Evolutionary conservation across 2,888 invertebrate species (phyloP).

Genomic region (Meandrusa payeni): DNA sequence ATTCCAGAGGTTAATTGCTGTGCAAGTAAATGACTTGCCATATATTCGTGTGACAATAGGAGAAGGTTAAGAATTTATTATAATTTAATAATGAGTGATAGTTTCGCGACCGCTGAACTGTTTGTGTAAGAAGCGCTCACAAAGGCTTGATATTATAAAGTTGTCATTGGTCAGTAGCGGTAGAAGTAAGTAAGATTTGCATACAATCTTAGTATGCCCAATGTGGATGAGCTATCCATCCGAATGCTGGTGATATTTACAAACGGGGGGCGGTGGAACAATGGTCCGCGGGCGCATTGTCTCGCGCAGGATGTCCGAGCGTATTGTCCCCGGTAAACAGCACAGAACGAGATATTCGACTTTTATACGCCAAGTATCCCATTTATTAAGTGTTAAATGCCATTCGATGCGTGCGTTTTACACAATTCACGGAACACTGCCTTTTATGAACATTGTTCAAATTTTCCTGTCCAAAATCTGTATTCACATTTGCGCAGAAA

Average conservation of each 20-base stretch:
- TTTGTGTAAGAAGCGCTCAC: too few species aligned
- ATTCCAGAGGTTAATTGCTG: too few species aligned
- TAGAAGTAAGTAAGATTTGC: constrained; percentile 33
- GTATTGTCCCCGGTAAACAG: constrained; percentile 74
- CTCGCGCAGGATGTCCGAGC: constrained; percentile 72
- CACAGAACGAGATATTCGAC: constrained; percentile 73
- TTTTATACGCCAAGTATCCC: constrained; percentile 46
- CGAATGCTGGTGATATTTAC: constrained; percentile 60
- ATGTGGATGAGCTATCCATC: constrained; percentile 44
- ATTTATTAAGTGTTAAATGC: constrained; percentile 31
- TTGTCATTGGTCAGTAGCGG: not conserved
- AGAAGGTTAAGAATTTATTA: too few species aligned
- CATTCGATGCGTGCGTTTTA: not conserved
- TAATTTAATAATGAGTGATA: too few species aligned
- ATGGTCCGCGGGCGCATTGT: constrained; percentile 70
- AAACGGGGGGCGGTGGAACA: constrained; percentile 65
- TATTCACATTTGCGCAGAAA: too few species aligned
- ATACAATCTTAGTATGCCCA: constrained; percentile 22
- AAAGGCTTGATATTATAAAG: too few species aligned
- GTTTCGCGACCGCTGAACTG: too few species aligned
- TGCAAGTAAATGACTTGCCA: too few species aligned
- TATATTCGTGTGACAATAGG: too few species aligned
- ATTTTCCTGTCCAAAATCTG: too few species aligned
- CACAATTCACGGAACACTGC: not conserved
- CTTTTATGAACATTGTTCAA: too few species aligned